Percentiles rank a stretch among this genome's conserved stretches.
These are phyloP conservation scores for Australoheros scitulus DNA, from an alignment of 2,113 vertebrate species.

Conservation along the genomic window DNA sequence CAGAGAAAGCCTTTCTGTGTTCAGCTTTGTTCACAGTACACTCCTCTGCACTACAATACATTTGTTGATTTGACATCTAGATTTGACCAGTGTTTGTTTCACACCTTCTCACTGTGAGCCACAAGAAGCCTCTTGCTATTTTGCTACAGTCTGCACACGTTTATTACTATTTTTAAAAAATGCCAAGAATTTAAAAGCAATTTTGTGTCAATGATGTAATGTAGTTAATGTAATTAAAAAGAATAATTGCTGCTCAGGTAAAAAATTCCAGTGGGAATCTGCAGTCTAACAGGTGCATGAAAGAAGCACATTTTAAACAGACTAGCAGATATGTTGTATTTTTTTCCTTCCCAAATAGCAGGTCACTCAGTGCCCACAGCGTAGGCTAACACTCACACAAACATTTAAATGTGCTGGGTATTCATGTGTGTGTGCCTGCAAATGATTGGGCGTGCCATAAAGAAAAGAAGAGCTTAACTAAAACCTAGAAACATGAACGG, in stretches of 20 bases:
- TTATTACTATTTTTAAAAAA: neutral
- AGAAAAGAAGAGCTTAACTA: conserved; percentile 18
- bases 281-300: neutral
- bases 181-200: neutral
- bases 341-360: conserved; percentile 1
- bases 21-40: neutral
- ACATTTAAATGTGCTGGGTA: neutral
- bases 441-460: neutral
- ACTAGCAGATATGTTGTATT: neutral
- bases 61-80: too few species aligned
- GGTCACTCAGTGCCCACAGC: neutral
- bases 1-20: neutral
- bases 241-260: neutral
- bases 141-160: too few species aligned
- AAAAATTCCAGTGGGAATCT: neutral
- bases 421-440: neutral
- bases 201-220: neutral
- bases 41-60: too few species aligned
- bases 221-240: too few species aligned
- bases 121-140: too few species aligned
- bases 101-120: too few species aligned
- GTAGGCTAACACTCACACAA: neutral
- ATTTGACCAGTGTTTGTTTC: too few species aligned
- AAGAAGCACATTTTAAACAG: neutral
- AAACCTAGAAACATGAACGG: conserved; percentile 36